Percentiles rank a stretch among this genome's conserved stretches.
Conservation (phyloP, 2,888 invertebrate species). For the Melangyna quadrimaculata region DNA sequence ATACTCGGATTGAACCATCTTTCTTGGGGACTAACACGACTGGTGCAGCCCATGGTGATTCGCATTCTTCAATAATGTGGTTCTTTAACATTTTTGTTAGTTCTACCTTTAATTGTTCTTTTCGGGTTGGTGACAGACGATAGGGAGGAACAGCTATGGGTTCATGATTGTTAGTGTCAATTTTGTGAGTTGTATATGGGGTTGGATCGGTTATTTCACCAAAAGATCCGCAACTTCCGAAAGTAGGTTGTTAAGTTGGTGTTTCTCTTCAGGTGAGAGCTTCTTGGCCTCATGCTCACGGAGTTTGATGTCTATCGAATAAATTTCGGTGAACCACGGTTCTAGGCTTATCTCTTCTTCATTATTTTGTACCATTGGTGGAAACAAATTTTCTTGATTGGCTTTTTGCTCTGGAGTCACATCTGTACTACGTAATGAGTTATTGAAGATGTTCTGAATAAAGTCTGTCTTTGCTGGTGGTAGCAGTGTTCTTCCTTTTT, state of each 20-base stretch:
- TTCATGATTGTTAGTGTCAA: neutral
- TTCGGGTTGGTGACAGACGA: neutral
- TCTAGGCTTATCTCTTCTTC: neutral
- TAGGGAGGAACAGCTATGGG: neutral
- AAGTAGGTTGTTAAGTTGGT: neutral
- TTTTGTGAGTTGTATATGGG: neutral
- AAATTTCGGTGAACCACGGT: neutral
- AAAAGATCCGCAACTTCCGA: neutral
- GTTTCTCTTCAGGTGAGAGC: neutral
- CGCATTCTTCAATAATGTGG: slow-evolving; percentile 63
- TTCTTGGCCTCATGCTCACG: neutral
- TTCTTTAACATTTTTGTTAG: neutral
- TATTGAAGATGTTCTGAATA: neutral
- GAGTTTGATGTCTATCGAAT: neutral
- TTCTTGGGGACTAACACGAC: slow-evolving; percentile 73
- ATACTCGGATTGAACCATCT: slow-evolving; percentile 72
- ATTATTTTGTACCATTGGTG: neutral
- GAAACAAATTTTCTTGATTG: neutral
- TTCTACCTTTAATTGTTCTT: neutral
- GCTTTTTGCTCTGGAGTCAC: neutral
- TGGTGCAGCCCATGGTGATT: slow-evolving; percentile 45
- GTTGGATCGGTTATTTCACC: neutral
- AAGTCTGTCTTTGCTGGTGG: neutral
- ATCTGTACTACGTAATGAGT: neutral
- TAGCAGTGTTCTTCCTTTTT: neutral